phyloP scores from a whole-genome alignment of 2,888 invertebrate species.

The Busseola fusca region DNA sequence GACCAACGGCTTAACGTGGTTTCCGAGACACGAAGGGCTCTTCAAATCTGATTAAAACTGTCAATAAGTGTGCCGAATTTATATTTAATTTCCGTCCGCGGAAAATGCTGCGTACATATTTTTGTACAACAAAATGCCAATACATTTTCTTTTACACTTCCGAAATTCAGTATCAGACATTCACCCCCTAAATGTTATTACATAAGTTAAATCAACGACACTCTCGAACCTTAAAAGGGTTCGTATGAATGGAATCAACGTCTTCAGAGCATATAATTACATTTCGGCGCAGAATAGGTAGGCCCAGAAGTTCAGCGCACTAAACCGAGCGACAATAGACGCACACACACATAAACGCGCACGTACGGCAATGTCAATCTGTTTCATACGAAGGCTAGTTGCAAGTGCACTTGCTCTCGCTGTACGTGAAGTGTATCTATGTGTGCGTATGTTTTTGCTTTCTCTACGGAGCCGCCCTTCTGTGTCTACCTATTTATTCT shows the following conservation, averaged over 20 bases:
- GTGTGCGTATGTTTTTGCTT: neutral
- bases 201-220: conserved; percentile 26
- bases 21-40: neutral
- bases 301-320: neutral
- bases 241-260: conserved; percentile 53
- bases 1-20: neutral
- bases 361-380: neutral
- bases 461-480: neutral
- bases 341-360: neutral
- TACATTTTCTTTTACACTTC: conserved; percentile 2
- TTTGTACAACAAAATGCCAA: conserved; percentile 7
- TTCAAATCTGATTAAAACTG: too few relatives aligned
- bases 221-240: conserved; percentile 28
- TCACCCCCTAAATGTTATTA: conserved; percentile 20
- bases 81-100: neutral
- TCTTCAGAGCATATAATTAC: conserved; percentile 48
- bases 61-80: neutral
- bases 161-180: conserved; percentile 6
- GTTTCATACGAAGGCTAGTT: neutral
- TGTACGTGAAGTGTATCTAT: neutral
- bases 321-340: neutral
- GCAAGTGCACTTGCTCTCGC: neutral
- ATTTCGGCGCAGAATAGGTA: conserved; percentile 7
- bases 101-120: neutral
- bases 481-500: neutral